Percentiles rank a stretch among this genome's conserved stretches.
Conservation (phyloP, 2,113 vertebrate species). For the Vicugna pacos region DNA sequence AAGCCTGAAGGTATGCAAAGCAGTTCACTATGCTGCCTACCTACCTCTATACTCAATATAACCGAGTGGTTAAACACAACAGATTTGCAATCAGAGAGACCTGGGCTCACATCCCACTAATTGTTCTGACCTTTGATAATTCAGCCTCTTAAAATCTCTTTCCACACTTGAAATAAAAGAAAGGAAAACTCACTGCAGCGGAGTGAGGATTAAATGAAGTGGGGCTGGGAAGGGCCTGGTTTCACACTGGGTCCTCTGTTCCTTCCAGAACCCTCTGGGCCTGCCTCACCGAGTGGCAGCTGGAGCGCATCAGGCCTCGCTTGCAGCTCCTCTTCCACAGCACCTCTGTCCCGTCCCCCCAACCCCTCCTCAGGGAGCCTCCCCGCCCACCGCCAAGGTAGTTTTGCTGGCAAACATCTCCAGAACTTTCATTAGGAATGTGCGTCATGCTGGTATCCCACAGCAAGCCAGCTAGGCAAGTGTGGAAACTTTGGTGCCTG, state of each 20-base stretch:
- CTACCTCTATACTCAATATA: too few species aligned
- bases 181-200: background rate
- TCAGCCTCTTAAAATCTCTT: too few species aligned
- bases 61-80: too few species aligned
- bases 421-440: background rate
- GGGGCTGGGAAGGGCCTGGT: background rate
- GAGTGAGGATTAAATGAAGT: background rate
- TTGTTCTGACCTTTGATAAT: too few species aligned
- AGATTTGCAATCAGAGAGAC: too few species aligned
- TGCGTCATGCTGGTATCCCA: background rate
- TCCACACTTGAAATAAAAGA: background rate
- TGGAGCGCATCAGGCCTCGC: background rate
- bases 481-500: conserved; percentile 23
- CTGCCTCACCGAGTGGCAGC: background rate
- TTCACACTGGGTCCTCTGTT: background rate
- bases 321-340: background rate
- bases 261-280: background rate
- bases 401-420: conserved; percentile 17
- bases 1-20: too few species aligned
- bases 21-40: too few species aligned
- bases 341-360: fast-evolving
- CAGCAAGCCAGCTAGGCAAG: conserved; percentile 41
- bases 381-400: background rate
- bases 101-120: too few species aligned
- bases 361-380: background rate